Base-by-base conservation (phyloP, 30 jellyfish, hydroid and myxozoan genomes). In the Pelagia noctiluca region DNA sequence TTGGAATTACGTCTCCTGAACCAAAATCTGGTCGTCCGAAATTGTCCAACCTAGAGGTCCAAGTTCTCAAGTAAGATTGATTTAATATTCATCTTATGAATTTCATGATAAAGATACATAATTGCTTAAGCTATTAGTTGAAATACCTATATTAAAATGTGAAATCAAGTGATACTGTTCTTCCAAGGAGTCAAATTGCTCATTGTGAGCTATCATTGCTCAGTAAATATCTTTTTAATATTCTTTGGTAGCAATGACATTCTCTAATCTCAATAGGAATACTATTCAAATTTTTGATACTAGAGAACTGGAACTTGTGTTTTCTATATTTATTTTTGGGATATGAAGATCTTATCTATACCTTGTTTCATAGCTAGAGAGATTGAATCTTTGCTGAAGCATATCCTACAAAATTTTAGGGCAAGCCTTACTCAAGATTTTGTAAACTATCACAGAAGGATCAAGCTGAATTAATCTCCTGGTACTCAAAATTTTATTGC, bases 41-140 rank as follows among this genome's bases (percentile, higher is more conserved):
- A 62, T 77, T 88, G 52, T 52, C 94, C 5, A 33, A 82, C 4
- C 21, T 52, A 30, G 97, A 88, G 53, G 26, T 80, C 26, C 94
- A 88, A 37, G 80, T 70, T n/a, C 34, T 88, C 12, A 60, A 76
- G 97, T 88, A 47, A 78, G 82, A 13, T 26, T 31, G 61, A 42
- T 50, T 72, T 23, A n/a, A 19, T 11, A 36, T 35, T 72, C 7
- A 5, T 72, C 2, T 19, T 30, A 33, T 66, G n/a, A n/a, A n/a
- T n/a, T n/a, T n/a, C n/a, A n/a, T n/a, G n/a, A n/a, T n/a, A n/a
- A n/a, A n/a, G n/a, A n/a, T n/a, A n/a, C n/a, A n/a, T n/a, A n/a
- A n/a, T n/a, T n/a, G n/a, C n/a, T n/a, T n/a, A n/a, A n/a, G n/a
- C n/a, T n/a, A n/a, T n/a, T n/a, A n/a, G n/a, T n/a, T n/a, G n/a